Base-by-base conservation (phyloP, 2,113 vertebrate genomes). In the Ardeotis arabs region DNA sequence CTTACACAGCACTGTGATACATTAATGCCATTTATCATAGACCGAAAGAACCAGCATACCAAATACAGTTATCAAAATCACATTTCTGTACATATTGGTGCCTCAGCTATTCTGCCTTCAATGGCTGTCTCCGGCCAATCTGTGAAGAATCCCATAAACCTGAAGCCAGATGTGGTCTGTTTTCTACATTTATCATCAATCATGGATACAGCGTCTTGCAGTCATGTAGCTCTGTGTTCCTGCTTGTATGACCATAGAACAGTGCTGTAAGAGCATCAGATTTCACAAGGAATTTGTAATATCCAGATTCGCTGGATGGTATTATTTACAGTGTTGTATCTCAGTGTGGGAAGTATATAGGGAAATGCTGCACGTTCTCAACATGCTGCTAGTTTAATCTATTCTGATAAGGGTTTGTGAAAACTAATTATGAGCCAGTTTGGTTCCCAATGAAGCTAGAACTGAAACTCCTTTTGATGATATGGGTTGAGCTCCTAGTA, bases 141-240 rank as follows among this genome's bases (percentile, higher is more conserved):
- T 95, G 69, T 87, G 80, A 92, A 90, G 79, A 96, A 77, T 96
- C 76, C 64, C 7, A 1, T 89, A 91, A 94, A 87, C 66, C 50
- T 93, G 62, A 92, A 91, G 85, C 84, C 95, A 96, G 83, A 96
- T 94, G 92, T 94, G 53, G 55, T 89, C 94, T 94, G 92, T 69
- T 96, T 92, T 94, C 81, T 73, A 15, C 84, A 67, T 95, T 92
- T 89, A 62, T 87, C 84, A 89, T 95, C 66, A 49, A 16, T 94
- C 76, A 45, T 2, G 9, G 41, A 10, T 73, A 52, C 7, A 5
- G 53, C 28, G 23, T 92, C 77, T 91, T 73, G 58, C 37, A 76
- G 84, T 84, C 72, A 11, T 72, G 68, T 78, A 92, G 72, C 75
- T 81, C 56, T 82, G 0, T 73, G 76, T 73, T 92, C n/a, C 67